Conservation (phyloP, 1,140 invertebrate genomes). For the Bilobella aurantiaca region DNA sequence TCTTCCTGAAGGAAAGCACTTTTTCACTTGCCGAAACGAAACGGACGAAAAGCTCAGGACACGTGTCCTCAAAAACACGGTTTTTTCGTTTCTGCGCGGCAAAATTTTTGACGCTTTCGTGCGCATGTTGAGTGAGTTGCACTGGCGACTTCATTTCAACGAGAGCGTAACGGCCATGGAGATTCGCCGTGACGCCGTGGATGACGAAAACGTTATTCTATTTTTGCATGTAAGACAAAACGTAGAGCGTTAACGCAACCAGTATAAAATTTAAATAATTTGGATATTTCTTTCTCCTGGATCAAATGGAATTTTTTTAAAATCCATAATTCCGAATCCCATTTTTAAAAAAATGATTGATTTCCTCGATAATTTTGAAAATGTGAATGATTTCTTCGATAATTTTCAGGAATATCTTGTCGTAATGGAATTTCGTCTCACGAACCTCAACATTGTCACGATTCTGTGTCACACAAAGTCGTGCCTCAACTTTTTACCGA, state of each 20-base stretch:
- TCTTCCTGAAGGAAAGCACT: conserved; percentile 6
- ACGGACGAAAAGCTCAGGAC: neutral
- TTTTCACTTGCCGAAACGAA: neutral
- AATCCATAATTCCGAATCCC: too few species aligned
- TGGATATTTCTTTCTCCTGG: too few species aligned
- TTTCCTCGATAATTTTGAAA: too few species aligned
- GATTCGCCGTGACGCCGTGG: conserved; percentile 12
- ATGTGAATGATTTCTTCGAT: too few species aligned
- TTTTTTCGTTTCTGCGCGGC: conserved; percentile 3
- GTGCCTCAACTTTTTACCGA: conserved; percentile 7
- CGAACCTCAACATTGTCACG: neutral
- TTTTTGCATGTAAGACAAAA: conserved; percentile 9
- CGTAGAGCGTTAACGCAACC: too few species aligned
- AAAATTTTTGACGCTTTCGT: conserved; percentile 2
- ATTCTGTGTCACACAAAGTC: conserved; percentile 9
- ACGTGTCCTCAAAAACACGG: neutral
- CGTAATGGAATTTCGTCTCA: neutral
- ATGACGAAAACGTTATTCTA: conserved; percentile 18
- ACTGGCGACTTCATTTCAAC: neutral
- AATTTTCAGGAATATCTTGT: neutral
- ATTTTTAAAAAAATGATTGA: too few species aligned
- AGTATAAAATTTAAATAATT: too few species aligned
- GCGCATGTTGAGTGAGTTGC: conserved; percentile 7
- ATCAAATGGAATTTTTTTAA: too few species aligned
- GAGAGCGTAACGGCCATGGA: conserved; percentile 4